Evolutionary conservation across 2,113 vertebrate species (phyloP).

Genomic region (Neodon shergylaensis): DNA sequence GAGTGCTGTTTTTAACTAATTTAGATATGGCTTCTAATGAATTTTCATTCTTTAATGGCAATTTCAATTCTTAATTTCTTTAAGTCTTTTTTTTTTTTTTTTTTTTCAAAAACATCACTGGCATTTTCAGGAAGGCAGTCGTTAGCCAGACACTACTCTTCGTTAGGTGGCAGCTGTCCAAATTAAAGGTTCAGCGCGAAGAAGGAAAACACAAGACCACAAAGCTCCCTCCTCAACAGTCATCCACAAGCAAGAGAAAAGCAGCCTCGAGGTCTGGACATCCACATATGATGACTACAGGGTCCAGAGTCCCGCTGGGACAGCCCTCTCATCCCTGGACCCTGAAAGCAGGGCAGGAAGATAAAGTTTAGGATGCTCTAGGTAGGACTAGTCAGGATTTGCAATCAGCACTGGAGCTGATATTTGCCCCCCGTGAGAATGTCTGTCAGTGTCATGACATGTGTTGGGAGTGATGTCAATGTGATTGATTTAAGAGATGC

Average conservation of each 20-base stretch:
- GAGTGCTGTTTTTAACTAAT: not conserved
- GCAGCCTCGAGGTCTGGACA: not conserved
- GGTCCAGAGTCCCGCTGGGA: not conserved
- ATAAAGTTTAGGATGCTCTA: not conserved
- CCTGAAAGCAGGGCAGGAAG: not conserved
- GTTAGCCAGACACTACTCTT: not conserved
- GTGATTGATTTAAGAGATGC: not conserved
- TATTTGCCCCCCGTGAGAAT: not conserved
- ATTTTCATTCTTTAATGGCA: not conserved
- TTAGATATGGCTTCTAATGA: not conserved
- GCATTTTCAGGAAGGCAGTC: not conserved
- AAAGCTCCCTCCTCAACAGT: fast-evolving
- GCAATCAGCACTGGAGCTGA: not conserved
- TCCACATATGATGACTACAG: too few relatives aligned
- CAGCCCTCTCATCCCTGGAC: fast-evolving
- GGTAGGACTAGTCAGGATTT: not conserved
- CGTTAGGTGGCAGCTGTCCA: not conserved
- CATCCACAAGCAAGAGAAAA: not conserved
- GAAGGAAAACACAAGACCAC: fast-evolving
- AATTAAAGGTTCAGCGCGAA: not conserved
- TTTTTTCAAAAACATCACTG: not conserved
- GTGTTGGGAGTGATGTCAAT: not conserved
- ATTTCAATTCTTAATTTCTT: not conserved
- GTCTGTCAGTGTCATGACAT: not conserved
- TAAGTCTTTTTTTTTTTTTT: not conserved